Base-by-base conservation (phyloP, 1,140 invertebrate species). In the Calephelis nemesis region DNA sequence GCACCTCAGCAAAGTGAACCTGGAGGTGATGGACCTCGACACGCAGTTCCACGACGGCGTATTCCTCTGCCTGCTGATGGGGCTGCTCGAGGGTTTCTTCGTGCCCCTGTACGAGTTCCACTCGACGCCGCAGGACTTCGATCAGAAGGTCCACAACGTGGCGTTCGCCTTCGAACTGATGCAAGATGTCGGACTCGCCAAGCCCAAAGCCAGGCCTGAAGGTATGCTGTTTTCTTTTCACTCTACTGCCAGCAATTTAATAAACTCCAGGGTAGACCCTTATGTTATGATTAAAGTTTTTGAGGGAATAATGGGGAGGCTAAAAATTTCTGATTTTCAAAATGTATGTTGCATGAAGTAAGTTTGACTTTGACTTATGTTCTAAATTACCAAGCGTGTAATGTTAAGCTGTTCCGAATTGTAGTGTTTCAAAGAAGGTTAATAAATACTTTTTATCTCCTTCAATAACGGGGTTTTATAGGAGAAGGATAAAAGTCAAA, bases 21-120 rank as follows among this genome's bases (percentile, higher is more conserved):
- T 99, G 70, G 98, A 99, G 92, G 98, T 99, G 1, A 94, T 93
- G 58, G 98, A 99, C 87, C 90, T 99, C 69, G 98, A 99, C 75
- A 96, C 93, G 5, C 98, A 99, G 88, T 99, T 99, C 87, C 97
- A 98, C 85, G 99, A 99, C 92, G 99, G 99, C 0, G 98, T 99
- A 0, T 99, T 98, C 88, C 92, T 99, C 30, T 97, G 97, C 39
- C 94, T 99, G 13, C 91, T 99, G 58, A 98, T 99, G 95, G 99
- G 98, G 0, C 92, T 99, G 5, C 92, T 99, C 0, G 98, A 99
- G 88, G 98, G 97, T 6, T 99, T 99, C 91, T 99, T 99, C 92
- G 98, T 99, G 5, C 98, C 98, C 7, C 92, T 99, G n/a, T 97
- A 99, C 84, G 96, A 96, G 77, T 99, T 99, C 89, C 95, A 98